Evolutionary conservation across 2,113 vertebrate genomes (phyloP).

Genomic region (Sylvietta virens): DNA sequence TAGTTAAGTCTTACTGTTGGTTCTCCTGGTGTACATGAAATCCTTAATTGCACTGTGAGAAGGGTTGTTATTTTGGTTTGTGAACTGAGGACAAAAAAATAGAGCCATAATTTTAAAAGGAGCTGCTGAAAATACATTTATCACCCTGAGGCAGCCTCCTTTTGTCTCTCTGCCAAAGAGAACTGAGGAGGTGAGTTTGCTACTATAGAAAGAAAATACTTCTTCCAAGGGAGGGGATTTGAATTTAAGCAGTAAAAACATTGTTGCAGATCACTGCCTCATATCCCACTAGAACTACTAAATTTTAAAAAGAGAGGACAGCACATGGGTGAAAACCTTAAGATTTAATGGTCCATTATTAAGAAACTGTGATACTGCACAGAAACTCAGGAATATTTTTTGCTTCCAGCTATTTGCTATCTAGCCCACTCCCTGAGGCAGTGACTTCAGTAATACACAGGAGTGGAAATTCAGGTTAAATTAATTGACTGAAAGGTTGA

Average conservation of each 20-base stretch:
- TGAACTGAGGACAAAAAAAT: neutral
- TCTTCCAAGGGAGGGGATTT: neutral
- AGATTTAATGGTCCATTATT: neutral
- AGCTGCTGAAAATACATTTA: neutral
- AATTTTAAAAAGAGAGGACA: neutral
- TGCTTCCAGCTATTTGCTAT: neutral
- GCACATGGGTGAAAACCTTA: neutral
- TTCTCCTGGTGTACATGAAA: neutral
- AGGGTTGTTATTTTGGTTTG: neutral
- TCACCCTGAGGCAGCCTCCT: neutral
- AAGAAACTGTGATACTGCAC: neutral
- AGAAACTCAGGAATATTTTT: neutral
- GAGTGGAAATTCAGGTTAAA: neutral
- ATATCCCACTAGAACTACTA: neutral
- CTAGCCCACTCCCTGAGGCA: neutral
- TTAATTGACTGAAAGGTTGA: neutral
- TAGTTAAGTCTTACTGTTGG: neutral
- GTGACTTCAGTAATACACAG: neutral
- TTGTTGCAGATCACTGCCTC: neutral
- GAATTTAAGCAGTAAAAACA: neutral
- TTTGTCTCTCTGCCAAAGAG: neutral
- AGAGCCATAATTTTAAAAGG: neutral
- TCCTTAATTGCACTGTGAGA: neutral
- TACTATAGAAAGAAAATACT: neutral
- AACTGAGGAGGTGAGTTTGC: neutral